phyloP scores from a whole-genome alignment of 2,797 vertebrate species.

The Phalloptychus januarius region DNA sequence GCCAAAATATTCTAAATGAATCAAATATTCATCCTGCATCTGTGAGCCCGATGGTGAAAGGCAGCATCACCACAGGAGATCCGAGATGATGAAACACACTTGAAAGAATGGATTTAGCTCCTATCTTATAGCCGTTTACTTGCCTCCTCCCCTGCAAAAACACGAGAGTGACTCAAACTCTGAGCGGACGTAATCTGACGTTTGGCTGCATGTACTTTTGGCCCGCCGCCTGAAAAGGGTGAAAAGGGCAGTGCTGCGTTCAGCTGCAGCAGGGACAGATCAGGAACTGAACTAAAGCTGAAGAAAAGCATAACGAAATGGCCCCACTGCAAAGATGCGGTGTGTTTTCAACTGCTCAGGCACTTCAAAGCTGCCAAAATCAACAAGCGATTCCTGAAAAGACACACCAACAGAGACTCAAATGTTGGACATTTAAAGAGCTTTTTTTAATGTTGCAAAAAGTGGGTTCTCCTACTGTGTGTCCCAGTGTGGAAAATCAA shows the following conservation, averaged over 20 bases:
- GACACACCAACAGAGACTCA: neutral
- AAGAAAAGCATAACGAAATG: neutral
- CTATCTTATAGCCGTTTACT: conserved; percentile 1
- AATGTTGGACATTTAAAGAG: neutral
- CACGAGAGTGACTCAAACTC: conserved; percentile 30
- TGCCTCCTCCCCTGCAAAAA: conserved; percentile 6
- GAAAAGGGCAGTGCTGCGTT: conserved; percentile 63
- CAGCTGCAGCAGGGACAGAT: conserved; percentile 27
- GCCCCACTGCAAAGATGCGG: neutral
- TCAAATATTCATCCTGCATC: neutral
- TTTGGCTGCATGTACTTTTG: conserved; percentile 31
- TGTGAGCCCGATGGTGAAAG: conserved; percentile 24
- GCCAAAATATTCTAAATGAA: neutral
- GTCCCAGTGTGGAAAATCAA: neutral
- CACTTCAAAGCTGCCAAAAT: neutral
- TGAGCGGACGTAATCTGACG: conserved; percentile 38
- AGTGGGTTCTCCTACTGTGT: neutral
- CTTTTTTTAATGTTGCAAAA: neutral
- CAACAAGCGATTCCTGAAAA: neutral
- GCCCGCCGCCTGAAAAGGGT: conserved; percentile 24
- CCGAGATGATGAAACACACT: conserved; percentile 13
- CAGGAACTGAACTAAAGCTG: neutral
- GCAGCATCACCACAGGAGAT: conserved; percentile 9
- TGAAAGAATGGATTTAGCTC: conserved; percentile 12
- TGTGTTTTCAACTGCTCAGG: neutral